phyloP scores from a whole-genome alignment of 2,888 invertebrate genomes.

The Apamea anceps region DNA sequence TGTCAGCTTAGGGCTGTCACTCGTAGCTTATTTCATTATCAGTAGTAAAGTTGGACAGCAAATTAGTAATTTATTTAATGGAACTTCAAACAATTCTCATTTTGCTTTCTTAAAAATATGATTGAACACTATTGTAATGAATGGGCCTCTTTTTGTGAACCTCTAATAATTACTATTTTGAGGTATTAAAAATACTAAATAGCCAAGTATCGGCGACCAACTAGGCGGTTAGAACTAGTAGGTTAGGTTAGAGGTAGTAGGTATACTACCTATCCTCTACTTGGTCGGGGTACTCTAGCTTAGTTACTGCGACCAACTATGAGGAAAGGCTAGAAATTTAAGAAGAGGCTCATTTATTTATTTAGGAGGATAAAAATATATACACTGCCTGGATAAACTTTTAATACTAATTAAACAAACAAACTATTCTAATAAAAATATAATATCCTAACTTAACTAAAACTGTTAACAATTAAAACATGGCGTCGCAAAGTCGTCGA shows the following conservation, averaged over 20 bases:
- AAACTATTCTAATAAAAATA: too few species aligned
- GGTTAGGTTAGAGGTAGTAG: too few species aligned
- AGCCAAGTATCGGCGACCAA: not conserved
- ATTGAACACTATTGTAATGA: not conserved
- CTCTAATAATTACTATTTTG: not conserved
- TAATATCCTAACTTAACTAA: too few species aligned
- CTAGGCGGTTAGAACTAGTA: too few species aligned
- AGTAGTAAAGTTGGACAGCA: slow-evolving; percentile 7
- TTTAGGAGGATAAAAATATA: too few species aligned
- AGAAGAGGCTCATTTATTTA: not conserved
- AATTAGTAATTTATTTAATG: not conserved
- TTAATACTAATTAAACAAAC: too few species aligned
- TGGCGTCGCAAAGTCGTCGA: too few species aligned
- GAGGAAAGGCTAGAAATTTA: not conserved
- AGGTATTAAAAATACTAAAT: not conserved
- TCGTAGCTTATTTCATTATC: slow-evolving; percentile 67
- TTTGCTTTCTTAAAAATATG: not conserved
- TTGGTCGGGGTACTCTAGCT: too few species aligned
- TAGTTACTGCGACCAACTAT: not conserved
- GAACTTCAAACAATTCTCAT: not conserved
- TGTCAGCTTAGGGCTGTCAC: slow-evolving; percentile 80
- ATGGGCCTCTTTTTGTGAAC: not conserved
- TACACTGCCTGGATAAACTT: too few species aligned
- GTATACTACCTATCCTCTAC: not conserved
- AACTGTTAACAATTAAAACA: too few species aligned